Evolutionary conservation across 37 sponge, comb jelly and placozoan genomes (phyloP), one percentile per base, ranked within the genome.

Genomic region (Beroe forskalii): DNA sequence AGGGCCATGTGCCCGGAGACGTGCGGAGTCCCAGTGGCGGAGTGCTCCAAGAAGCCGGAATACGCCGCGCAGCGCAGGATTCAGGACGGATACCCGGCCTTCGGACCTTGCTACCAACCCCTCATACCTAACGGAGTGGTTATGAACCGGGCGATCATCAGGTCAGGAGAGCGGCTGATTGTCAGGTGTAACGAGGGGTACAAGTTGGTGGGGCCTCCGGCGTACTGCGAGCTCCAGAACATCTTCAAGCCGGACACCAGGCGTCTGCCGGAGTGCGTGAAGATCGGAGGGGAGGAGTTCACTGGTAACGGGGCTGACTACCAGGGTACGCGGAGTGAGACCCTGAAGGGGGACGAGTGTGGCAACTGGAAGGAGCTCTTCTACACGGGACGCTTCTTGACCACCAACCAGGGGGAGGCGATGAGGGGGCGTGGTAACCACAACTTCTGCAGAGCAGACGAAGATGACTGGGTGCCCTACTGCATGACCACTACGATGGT

Each of bases 231-330:
- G 9, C 20, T 63, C 20, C 66, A 63, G 66, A 63, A 63, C n/a
- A 30, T 20, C 25, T 63, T 63, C 66, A 63, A 63, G 25, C 66
- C 66, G 2, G 66, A 63, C 66, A 63, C 66, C 66, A 8, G 66
- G 66, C 9, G 66, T 28, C 25, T 63, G 25, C 66, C 66, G n/a
- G 9, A 6, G 2, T 63, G 66, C 25, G n/a, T 63, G 20, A 20
- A 23, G 66, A 6, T 63, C 23, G 66, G 66, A 63, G 66, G 25
- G 66, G 66, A 63, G 28, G 25, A 63, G 20, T 63, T 63, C 25
- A 3, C 25, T 4, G 66, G 66, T 6, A 63, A 63, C 66, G 66
- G 66, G 25, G 66, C 25, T 4, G 66, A 63, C 66, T 63, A 63
- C 66, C 4, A 24, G 24, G 66, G 66, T 3, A 63, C 20, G 28